Evolutionary conservation across 2,888 invertebrate genomes (phyloP).

Genomic region (Cerastis rubricosa): DNA sequence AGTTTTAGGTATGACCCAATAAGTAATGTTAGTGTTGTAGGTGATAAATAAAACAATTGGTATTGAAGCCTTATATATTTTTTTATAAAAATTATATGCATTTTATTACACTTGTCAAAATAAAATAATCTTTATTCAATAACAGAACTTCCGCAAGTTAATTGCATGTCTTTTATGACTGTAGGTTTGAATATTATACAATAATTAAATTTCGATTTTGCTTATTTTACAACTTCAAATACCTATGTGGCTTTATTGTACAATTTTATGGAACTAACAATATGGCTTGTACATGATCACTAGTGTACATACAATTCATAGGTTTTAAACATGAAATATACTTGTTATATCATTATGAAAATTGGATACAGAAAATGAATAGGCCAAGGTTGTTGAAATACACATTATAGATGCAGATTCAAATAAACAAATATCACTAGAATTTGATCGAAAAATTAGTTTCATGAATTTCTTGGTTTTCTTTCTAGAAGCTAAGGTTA

Average conservation of each 20-base stretch:
- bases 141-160: constrained; percentile 63
- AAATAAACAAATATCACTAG: constrained; percentile 58
- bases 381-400: constrained; percentile 42
- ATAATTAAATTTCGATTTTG: constrained; percentile 58
- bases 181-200: constrained; percentile 56
- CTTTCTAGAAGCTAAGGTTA: constrained; percentile 57
- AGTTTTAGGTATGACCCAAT: constrained; percentile 92
- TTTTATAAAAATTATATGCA: constrained; percentile 88
- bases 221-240: constrained; percentile 73
- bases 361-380: constrained; percentile 50
- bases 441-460: constrained; percentile 61
- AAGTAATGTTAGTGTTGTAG: constrained; percentile 39
- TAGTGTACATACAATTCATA: constrained; percentile 72
- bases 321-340: constrained; percentile 59
- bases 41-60: constrained; percentile 80
- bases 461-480: constrained; percentile 43
- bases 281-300: constrained; percentile 84
- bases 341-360: constrained; percentile 39
- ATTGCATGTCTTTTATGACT: constrained; percentile 74
- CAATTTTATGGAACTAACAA: constrained; percentile 81
- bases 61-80: constrained; percentile 85
- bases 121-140: constrained; percentile 77
- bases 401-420: constrained; percentile 48
- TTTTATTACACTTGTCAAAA: constrained; percentile 85
- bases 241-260: constrained; percentile 74